A percentile compares a stretch with the other conserved stretches of the same genome.
Evolutionary conservation across 2,888 invertebrate species (phyloP).

Genomic region (Lagria hirta): DNA sequence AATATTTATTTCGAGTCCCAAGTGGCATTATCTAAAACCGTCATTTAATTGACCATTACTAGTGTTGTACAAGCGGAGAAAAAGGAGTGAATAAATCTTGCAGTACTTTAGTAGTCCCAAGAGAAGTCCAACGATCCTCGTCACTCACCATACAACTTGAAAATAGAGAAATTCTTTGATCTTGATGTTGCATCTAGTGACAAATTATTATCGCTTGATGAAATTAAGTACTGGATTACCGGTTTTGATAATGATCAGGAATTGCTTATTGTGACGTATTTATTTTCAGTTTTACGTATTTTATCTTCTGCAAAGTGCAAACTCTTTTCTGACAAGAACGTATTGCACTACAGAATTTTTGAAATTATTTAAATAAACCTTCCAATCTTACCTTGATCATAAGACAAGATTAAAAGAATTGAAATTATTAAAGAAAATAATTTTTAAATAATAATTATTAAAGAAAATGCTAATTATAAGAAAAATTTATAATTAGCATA

Average conservation of each 20-base stretch:
- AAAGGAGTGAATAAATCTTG: conserved; percentile 8
- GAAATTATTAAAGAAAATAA: no score
- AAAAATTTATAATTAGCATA: no score
- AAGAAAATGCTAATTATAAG: no score
- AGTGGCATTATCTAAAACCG: conserved; percentile 1
- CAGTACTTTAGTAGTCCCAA: conserved; percentile 3
- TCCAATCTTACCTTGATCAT: no score
- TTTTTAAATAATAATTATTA: no score
- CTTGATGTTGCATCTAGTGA: conserved; percentile 20
- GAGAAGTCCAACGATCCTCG: conserved; percentile 3
- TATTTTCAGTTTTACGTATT: no score
- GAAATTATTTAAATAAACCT: no score
- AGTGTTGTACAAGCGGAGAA: conserved; percentile 3
- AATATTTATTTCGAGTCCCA: not conserved
- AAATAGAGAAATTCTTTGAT: conserved; percentile 20
- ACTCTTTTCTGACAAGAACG: no score
- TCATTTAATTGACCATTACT: conserved; percentile 12
- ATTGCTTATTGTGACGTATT: no score
- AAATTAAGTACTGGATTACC: conserved; percentile 22
- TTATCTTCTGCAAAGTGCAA: no score
- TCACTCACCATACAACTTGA: conserved; percentile 7
- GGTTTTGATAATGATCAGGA: conserved; percentile 23
- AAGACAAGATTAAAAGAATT: no score
- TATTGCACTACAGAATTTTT: no score
- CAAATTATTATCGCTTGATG: conserved; percentile 22